These are phyloP conservation scores for Anguilla japonica DNA, from an alignment of 2,113 vertebrate species.

Conservation along the genomic window DNA sequence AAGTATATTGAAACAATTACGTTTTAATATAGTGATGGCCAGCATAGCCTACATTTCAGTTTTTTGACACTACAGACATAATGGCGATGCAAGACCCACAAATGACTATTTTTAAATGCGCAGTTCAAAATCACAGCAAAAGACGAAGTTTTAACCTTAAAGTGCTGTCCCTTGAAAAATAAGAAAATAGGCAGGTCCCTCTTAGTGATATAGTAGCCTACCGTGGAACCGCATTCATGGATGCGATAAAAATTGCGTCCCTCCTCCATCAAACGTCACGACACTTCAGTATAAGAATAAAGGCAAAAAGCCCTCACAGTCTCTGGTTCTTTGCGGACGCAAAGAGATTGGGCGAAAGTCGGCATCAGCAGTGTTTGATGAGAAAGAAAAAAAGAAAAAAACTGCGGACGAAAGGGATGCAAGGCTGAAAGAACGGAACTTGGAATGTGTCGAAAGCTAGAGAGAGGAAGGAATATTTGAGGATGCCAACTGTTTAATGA, in stretches of 20 bases:
- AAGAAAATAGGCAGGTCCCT: background rate
- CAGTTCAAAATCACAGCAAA: background rate
- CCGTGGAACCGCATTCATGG: background rate
- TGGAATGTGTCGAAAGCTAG: constrained; percentile 34
- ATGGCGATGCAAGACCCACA: too few relatives aligned
- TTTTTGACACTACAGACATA: background rate
- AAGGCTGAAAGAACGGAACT: constrained; percentile 26
- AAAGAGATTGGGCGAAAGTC: constrained; percentile 30
- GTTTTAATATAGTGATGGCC: background rate
- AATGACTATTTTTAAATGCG: background rate
- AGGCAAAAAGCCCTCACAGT: constrained; percentile 59
- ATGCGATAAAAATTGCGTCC: constrained; percentile 52
- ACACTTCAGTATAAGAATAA: constrained; percentile 70
- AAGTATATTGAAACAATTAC: background rate
- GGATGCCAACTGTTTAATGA: constrained; percentile 13
- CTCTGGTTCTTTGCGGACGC: constrained; percentile 58
- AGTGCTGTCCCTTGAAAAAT: background rate
- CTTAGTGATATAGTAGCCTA: background rate
- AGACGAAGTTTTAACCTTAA: background rate
- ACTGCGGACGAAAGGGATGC: constrained; percentile 5
- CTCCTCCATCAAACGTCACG: constrained; percentile 72
- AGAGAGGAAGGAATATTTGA: background rate
- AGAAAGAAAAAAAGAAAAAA: constrained; percentile 38
- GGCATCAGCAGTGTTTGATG: constrained; percentile 29
- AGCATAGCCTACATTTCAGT: background rate